phyloP scores from a whole-genome alignment of 92 coral and sea anemone genomes.

The Epizoanthus rinbou region DNA sequence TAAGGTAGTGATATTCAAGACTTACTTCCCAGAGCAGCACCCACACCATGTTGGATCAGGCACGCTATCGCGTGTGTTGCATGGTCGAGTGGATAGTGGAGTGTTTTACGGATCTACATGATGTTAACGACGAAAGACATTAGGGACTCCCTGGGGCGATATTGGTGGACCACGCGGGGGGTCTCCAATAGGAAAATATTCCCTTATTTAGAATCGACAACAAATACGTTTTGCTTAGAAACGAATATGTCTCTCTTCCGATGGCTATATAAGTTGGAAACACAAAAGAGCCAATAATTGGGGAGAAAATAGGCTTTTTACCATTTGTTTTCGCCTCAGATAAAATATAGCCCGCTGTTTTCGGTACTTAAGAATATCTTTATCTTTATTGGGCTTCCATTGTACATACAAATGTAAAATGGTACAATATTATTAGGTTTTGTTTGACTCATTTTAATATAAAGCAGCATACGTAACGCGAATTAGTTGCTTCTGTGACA shows the following conservation, averaged over 20 bases:
- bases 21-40: background rate
- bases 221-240: constrained; percentile 28
- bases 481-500: background rate
- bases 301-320: background rate
- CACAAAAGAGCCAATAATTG: background rate
- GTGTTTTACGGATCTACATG: background rate
- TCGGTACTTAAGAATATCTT: background rate
- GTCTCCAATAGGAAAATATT: background rate
- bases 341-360: constrained; percentile 6
- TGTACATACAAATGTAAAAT: no score
- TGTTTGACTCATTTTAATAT: constrained; percentile 7
- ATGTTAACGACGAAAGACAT: background rate
- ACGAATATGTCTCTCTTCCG: background rate
- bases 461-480: background rate
- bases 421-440: background rate
- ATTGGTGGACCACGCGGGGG: constrained; percentile 19
- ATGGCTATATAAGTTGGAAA: background rate
- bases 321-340: no score
- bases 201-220: constrained; percentile 15
- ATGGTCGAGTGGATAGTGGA: background rate
- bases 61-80: background rate
- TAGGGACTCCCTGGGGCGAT: constrained; percentile 17
- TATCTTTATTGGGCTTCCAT: no score
- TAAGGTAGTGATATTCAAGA: background rate
- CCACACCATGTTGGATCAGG: background rate